These are phyloP conservation scores for Aphidius colemani DNA, from an alignment of 2,888 invertebrate genomes.

Conservation along the genomic window DNA sequence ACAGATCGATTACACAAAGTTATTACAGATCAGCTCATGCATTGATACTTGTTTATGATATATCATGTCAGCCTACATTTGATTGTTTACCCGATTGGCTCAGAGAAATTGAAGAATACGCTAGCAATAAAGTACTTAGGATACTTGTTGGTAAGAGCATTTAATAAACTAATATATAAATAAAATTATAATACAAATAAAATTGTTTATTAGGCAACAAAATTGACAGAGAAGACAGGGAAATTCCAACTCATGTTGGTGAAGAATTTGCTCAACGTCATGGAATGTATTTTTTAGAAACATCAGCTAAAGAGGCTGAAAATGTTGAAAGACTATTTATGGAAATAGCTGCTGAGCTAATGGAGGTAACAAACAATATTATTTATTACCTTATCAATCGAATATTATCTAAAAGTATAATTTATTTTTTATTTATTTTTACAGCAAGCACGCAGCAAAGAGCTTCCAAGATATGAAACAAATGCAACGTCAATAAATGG, in stretches of 20 bases:
- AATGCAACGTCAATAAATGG: slow-evolving; percentile 74
- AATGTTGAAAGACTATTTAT: slow-evolving; percentile 96
- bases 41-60: slow-evolving; percentile 94
- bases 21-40: slow-evolving; percentile 98
- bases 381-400: background rate
- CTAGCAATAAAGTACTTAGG: slow-evolving; percentile 90
- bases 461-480: slow-evolving; percentile 76
- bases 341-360: slow-evolving; percentile 92
- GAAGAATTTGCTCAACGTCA: slow-evolving; percentile 95
- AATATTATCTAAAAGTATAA: background rate
- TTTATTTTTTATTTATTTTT: slow-evolving; percentile 38
- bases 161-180: background rate
- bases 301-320: slow-evolving; percentile 96
- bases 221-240: slow-evolving; percentile 94
- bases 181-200: background rate
- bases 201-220: slow-evolving; percentile 76
- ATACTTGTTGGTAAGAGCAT: slow-evolving; percentile 84
- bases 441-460: slow-evolving; percentile 85
- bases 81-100: slow-evolving; percentile 97
- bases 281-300: slow-evolving; percentile 97
- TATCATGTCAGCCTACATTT: slow-evolving; percentile 96
- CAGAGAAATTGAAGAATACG: slow-evolving; percentile 96
- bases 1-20: slow-evolving; percentile 89
- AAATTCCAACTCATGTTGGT: slow-evolving; percentile 93
- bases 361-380: slow-evolving; percentile 67